A percentile compares a stretch with the other conserved stretches of the same genome.
phyloP scores from a whole-genome alignment of 2,113 vertebrate genomes.

The Sus scrofa region T2T-Sscrofa CM000823.6:20876001-20876500 shows the following conservation, averaged over 20 bases:
- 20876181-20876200: background rate
- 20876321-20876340: background rate
- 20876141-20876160: background rate
- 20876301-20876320: background rate
- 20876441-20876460: conserved; percentile 51
- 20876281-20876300: background rate
- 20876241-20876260: background rate
- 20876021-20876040: background rate
- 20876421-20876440: background rate
- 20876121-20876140: background rate
- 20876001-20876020: background rate
- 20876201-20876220: background rate
- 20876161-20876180: background rate
- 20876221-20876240: background rate
- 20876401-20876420: conserved; percentile 36
- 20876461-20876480: conserved; percentile 72
- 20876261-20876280: no score
- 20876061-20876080: background rate
- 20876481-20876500: conserved; percentile 47
- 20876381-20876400: conserved; percentile 64
- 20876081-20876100: background rate
- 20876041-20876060: background rate
- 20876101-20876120: background rate
- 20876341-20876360: conserved; percentile 33
- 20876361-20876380: conserved; percentile 43